Evolutionary conservation across 2,113 vertebrate species (phyloP).

Genomic region (Panurus biarmicus): DNA sequence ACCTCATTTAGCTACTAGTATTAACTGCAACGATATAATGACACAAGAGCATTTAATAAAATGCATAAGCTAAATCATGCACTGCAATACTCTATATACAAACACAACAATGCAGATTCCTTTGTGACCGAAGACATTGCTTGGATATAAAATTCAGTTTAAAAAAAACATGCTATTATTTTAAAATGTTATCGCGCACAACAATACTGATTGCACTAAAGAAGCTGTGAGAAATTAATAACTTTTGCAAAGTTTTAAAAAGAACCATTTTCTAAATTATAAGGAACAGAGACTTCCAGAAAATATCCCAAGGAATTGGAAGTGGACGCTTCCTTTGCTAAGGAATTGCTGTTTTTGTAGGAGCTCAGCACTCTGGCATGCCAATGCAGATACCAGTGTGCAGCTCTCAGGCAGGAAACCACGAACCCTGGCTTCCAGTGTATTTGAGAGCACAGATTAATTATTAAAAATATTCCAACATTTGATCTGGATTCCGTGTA

Average conservation of each 20-base stretch:
- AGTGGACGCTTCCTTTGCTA: conserved; percentile 16
- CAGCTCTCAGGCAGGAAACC: conserved; percentile 31
- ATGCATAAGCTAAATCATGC: conserved; percentile 92
- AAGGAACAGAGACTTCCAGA: conserved; percentile 40
- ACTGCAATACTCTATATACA: conserved; percentile 87
- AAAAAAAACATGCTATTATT: conserved; percentile 83
- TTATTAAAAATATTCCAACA: conserved; percentile 10
- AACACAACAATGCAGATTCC: conserved; percentile 83
- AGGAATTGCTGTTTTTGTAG: not conserved
- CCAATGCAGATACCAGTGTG: not conserved
- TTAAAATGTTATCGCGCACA: conserved; percentile 60
- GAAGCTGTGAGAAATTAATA: conserved; percentile 25
- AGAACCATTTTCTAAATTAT: conserved; percentile 34
- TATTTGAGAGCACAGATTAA: not conserved
- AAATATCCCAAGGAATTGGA: conserved; percentile 44
- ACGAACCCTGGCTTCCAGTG: conserved; percentile 19
- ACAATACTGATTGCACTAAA: conserved; percentile 51
- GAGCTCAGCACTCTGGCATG: not conserved
- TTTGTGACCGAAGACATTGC: conserved; percentile 74
- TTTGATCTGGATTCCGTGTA: not conserved
- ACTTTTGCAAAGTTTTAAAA: conserved; percentile 50
- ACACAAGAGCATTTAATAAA: conserved; percentile 90
- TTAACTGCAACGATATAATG: conserved; percentile 84
- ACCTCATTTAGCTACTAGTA: conserved; percentile 74
- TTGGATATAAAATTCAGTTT: conserved; percentile 81